Evolutionary conservation across 2,113 vertebrate species (phyloP).

Genomic region (Gallinago media): DNA sequence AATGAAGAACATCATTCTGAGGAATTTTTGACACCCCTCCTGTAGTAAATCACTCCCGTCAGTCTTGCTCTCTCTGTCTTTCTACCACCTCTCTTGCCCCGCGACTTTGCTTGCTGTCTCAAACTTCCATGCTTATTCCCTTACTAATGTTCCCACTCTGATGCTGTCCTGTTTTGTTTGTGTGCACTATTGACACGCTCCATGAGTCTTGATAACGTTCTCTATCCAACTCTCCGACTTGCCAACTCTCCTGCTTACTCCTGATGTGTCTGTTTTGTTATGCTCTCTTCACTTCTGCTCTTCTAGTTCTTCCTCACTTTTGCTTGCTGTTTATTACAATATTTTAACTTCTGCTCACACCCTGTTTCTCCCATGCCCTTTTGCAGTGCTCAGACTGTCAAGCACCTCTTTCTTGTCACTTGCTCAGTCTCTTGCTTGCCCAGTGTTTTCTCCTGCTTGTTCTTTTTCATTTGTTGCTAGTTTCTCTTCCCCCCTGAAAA

Average conservation of each 20-base stretch:
- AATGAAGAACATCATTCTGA: background rate
- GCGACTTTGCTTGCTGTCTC: background rate
- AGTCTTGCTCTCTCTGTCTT: background rate
- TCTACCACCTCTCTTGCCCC: background rate
- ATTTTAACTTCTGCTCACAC: background rate
- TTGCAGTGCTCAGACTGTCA: background rate
- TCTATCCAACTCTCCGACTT: background rate
- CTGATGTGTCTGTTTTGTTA: background rate
- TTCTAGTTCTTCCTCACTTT: background rate
- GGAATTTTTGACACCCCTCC: background rate
- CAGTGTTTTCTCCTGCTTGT: background rate
- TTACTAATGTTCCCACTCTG: background rate
- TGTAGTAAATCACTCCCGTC: background rate
- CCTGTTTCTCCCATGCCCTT: background rate
- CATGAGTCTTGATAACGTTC: background rate
- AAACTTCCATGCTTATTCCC: background rate
- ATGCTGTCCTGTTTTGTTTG: background rate
- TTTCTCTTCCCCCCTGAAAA: background rate
- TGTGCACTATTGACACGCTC: rapidly evolving
- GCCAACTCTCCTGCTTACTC: background rate
- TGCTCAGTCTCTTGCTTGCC: background rate
- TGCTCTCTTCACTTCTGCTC: background rate
- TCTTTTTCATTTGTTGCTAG: background rate
- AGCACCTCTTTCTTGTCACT: background rate
- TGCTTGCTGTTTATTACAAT: background rate